A percentile compares a stretch with the other conserved stretches of the same genome.
phyloP scores from a whole-genome alignment of 2,113 vertebrate species.

The Jaculus jaculus region DNA sequence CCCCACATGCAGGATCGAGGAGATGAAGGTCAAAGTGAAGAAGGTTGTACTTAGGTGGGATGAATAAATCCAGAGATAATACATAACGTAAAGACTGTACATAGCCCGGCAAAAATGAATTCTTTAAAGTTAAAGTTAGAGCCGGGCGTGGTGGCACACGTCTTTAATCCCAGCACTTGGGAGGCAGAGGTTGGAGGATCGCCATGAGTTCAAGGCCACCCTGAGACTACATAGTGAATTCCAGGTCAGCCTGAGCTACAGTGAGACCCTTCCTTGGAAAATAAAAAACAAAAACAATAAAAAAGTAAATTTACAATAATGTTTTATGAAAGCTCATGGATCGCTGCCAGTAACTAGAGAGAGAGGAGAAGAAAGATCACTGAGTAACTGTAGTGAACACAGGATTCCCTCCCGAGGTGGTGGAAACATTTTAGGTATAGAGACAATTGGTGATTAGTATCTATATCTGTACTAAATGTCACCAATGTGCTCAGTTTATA shows the following conservation, averaged over 20 bases:
- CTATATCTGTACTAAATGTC: not conserved
- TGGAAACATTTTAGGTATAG: not conserved
- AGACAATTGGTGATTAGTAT: not conserved
- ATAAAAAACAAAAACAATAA: no score
- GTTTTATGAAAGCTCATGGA: not conserved
- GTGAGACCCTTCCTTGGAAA: no score
- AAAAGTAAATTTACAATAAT: no score
- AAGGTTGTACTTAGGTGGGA: not conserved
- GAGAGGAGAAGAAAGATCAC: no score
- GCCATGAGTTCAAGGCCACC: no score
- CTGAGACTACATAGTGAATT: no score
- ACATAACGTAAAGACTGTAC: not conserved
- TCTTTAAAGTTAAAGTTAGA: not conserved
- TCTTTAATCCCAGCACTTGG: no score
- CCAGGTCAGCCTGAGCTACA: no score
- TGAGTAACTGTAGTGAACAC: not conserved
- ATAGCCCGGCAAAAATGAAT: not conserved
- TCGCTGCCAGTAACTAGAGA: not conserved
- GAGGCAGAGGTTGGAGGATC: no score
- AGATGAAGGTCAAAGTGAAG: not conserved
- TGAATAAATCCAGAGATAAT: not conserved
- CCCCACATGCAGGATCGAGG: no score
- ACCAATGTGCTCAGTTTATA: not conserved
- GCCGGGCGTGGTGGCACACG: no score
- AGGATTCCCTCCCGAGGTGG: not conserved